Conservation (phyloP, 1,140 invertebrate species). For the Pogonomyrmex barbatus region DNA sequence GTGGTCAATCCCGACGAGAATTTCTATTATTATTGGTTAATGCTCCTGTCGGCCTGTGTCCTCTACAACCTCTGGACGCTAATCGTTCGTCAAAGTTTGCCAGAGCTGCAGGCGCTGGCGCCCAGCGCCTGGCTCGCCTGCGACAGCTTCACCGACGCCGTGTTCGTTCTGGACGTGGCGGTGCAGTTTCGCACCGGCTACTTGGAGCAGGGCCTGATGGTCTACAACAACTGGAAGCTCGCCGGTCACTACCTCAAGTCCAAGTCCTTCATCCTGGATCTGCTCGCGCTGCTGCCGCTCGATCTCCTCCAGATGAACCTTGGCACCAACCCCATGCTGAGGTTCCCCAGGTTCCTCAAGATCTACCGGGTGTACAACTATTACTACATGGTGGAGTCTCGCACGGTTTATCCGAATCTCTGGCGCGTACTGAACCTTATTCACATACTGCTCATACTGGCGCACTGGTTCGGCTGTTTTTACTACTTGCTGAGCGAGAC, state of each 20-base stretch:
- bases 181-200: slow-evolving; percentile 98
- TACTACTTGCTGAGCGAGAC: slow-evolving; percentile 97
- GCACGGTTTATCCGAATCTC: slow-evolving; percentile 97
- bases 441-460: slow-evolving; percentile 96
- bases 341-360: slow-evolving; percentile 94
- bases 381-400: slow-evolving; percentile 98
- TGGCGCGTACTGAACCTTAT: slow-evolving; percentile 98
- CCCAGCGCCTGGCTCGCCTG: slow-evolving; percentile 92
- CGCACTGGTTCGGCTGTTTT: slow-evolving; percentile 99
- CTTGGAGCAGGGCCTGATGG: slow-evolving; percentile 97
- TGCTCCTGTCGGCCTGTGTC: slow-evolving; percentile 94
- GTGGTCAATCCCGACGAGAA: slow-evolving; percentile 98
- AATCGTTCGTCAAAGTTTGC: slow-evolving; percentile 97
- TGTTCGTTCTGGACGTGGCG: slow-evolving; percentile 94
- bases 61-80: slow-evolving; percentile 98
- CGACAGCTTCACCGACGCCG: slow-evolving; percentile 94
- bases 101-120: slow-evolving; percentile 92
- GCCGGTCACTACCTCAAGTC: slow-evolving; percentile 95
- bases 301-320: slow-evolving; percentile 94
- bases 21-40: slow-evolving; percentile 98
- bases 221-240: slow-evolving; percentile 95
- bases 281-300: slow-evolving; percentile 93
- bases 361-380: slow-evolving; percentile 96
- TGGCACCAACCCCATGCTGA: slow-evolving; percentile 92
- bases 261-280: slow-evolving; percentile 94